phyloP scores from a whole-genome alignment of 2,888 invertebrate species.

The Autographa gamma region DNA sequence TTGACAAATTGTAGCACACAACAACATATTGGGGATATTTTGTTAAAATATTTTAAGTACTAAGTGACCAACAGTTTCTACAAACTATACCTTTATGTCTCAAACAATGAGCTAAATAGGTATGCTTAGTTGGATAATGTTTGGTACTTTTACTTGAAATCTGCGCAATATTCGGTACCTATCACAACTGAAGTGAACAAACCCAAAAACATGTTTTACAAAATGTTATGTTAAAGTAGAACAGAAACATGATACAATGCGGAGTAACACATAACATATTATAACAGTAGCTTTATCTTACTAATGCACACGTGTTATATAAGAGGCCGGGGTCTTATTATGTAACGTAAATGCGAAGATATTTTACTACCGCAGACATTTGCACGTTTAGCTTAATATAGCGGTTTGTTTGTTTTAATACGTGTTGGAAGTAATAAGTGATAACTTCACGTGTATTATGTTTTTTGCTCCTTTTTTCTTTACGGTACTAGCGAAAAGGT shows the following conservation, averaged over 20 bases:
- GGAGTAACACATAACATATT: background rate
- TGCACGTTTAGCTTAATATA: conserved; percentile 9
- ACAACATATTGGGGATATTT: no score
- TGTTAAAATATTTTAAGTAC: no score
- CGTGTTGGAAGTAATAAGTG: background rate
- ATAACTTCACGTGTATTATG: background rate
- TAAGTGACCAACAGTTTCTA: no score
- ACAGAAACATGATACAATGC: conserved; percentile 3
- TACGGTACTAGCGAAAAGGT: no score
- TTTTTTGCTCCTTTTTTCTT: background rate
- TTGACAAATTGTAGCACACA: no score
- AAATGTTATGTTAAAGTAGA: background rate
- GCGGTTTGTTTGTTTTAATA: conserved; percentile 18
- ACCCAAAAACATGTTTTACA: background rate
- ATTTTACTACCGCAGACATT: conserved; percentile 24
- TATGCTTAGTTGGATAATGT: background rate
- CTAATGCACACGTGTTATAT: conserved; percentile 39
- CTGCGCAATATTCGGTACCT: background rate
- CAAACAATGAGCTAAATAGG: background rate
- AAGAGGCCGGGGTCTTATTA: conserved; percentile 24
- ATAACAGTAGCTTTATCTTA: conserved; percentile 20
- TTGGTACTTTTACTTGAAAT: background rate
- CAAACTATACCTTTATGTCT: no score
- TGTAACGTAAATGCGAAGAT: conserved; percentile 29
- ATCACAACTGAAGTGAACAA: background rate